These are phyloP conservation scores for Temnothorax longispinosus DNA, from an alignment of 1,140 invertebrate species.

Conservation along the genomic window DNA sequence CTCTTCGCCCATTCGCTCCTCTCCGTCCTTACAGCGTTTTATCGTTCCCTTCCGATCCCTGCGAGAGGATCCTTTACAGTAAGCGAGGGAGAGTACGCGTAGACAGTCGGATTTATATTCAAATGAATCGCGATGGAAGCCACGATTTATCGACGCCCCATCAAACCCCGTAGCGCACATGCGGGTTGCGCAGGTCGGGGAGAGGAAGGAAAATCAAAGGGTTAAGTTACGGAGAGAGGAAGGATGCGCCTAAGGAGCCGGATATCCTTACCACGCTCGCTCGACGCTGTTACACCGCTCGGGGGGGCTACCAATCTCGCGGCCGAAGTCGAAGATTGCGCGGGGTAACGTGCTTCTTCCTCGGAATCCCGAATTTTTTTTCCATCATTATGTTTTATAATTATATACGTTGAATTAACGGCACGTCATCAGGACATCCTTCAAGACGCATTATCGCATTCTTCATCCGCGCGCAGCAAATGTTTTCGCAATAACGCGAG, in stretches of 20 bases:
- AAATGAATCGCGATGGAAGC: slow-evolving; percentile 73
- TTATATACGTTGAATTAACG: slow-evolving; percentile 34
- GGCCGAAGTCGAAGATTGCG: not conserved
- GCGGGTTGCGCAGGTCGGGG: slow-evolving; percentile 3
- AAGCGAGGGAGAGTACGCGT: slow-evolving; percentile 16
- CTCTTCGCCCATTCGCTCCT: slow-evolving; percentile 4
- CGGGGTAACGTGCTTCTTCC: not conserved
- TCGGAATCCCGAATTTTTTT: slow-evolving; percentile 1
- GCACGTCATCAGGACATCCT: not conserved
- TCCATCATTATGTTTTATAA: slow-evolving; percentile 9
- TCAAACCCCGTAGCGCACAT: slow-evolving; percentile 39
- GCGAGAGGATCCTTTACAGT: slow-evolving; percentile 23
- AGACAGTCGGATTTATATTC: slow-evolving; percentile 74
- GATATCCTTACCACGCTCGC: slow-evolving; percentile 28
- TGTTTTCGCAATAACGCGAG: not conserved
- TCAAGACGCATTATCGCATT: not conserved
- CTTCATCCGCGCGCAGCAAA: not conserved
- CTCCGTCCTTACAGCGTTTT: slow-evolving; percentile 30
- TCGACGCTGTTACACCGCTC: slow-evolving; percentile 7
- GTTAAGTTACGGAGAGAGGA: slow-evolving; percentile 62
- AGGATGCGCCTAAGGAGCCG: slow-evolving; percentile 10
- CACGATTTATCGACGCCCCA: slow-evolving; percentile 64
- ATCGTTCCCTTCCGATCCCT: slow-evolving; percentile 25
- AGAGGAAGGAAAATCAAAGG: slow-evolving; percentile 64
- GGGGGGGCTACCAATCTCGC: slow-evolving; percentile 31